Base-by-base conservation (phyloP, 2,888 invertebrate species). In the Pristionchus exspectatus region DNA sequence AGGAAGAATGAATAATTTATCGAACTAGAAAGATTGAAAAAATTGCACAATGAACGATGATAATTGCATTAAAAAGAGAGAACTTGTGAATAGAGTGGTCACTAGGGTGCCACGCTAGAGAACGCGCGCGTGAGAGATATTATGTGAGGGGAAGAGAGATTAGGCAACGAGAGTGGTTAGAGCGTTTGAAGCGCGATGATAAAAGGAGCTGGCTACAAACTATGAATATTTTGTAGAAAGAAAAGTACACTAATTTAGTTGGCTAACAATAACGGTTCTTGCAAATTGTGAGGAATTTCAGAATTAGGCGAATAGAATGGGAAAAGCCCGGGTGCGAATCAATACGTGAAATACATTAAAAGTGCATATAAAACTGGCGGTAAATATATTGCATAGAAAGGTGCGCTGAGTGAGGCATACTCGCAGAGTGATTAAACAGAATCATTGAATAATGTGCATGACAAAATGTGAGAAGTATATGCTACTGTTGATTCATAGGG, bases 81-180 rank as follows among this genome's bases (percentile, higher is more conserved):
- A 72, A 33, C 21, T 81, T 81, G 44, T 81, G n/a, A 54, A 27
- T 33, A 27, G 38, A 33, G 50, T 44, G 50, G 81, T 50, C 38
- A 72, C 33, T 72, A 77, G 77, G 24, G 77, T n/a, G 77, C 77
- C 77, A 44, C 77, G 77, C 77, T 77, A n/a, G 50, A 54, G 50
- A 50, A 27, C 50, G 81, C 81, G 81, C 81, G 81, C n/a, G 33
- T 21, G 44, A 14, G 21, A 77, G 74, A 44, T 14, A 77, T 38
- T 77, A 44, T 44, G 44, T 24, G 21, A 5, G 5, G 27, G 24
- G 27, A 24, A n/a, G 81, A 81, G 81, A 27, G 81, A 21, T 21
- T 50, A 44, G 81, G 24, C 50, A n/a, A 54, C 12, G 44, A 81
- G 44, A 54, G 81, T 81, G 27, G 21, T 54, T 54, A 5, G 77